Conservation (phyloP, 1,140 invertebrate species). For the Homalodisca vitripennis region DNA sequence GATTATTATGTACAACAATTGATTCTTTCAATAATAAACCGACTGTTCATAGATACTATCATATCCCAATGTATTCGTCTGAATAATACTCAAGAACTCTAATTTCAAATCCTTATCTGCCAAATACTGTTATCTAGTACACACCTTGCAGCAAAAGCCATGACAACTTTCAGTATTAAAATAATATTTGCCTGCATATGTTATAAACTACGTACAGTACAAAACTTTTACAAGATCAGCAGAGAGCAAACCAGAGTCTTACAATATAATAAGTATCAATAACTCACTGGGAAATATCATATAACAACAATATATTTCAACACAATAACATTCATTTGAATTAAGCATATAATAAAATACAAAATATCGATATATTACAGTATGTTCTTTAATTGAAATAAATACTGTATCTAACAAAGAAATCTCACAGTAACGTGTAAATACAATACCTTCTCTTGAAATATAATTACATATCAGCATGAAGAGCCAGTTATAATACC, state of each 20-base stretch:
- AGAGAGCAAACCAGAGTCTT: neutral
- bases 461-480: too few species aligned
- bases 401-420: conserved; percentile 11
- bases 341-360: neutral
- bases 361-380: conserved; percentile 8
- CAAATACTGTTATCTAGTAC: too few species aligned
- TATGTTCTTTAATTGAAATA: neutral
- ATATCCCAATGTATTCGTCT: too few species aligned
- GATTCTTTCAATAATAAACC: too few species aligned
- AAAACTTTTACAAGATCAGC: neutral
- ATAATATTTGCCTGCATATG: too few species aligned
- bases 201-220: neutral
- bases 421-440: neutral
- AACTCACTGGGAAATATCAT: neutral
- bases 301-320: conserved; percentile 11
- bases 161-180: too few species aligned
- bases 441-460: too few species aligned
- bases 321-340: neutral
- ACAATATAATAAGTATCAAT: conserved; percentile 13
- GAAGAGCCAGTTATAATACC: neutral
- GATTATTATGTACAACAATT: too few species aligned
- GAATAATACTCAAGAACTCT: too few species aligned
- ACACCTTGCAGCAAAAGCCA: too few species aligned
- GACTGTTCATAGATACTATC: too few species aligned
- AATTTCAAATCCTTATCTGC: too few species aligned